Evolutionary conservation across 2,797 vertebrate genomes (phyloP), one percentile per base, ranked within the genome.

Genomic region (Myotis myotis): DNA sequence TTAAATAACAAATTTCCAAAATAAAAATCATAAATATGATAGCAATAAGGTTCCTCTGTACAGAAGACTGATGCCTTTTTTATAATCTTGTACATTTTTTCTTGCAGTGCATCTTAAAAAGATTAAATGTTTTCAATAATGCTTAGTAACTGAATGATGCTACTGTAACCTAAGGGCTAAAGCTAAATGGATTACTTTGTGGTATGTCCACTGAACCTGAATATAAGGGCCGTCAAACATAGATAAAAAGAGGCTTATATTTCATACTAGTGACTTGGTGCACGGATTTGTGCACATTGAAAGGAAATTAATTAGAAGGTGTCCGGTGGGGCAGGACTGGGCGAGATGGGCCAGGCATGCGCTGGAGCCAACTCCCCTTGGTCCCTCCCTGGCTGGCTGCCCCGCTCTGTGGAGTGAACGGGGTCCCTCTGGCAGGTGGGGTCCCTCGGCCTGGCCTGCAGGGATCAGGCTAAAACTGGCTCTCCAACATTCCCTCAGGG

Each of bases 171-270:
- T 70, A 22, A 47, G 30, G 76, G 75, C 66, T 93, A 89, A 62
- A 86, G 76, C 80, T 76, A 93, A 96, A 95, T 60, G 76, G 23
- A 60, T 95, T 80, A 86, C 94, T 87, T 84, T 23, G 12, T 90
- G 33, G 3, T 72, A 23, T 20, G 96, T 84, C 53, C 92, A 0
- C 38, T 33, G 47, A 87, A 60, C 71, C 78, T 33, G 93, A 92
- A 91, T 68, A 28, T 60, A 81, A 95, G 49, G 60, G 82, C 85
- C 92, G 38, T 85, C 16, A 96, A 87, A 87, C 38, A 91, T 38
- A 89, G 91, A 91, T 96, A 82, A 96, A 97, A 94, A 87, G 75
- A 89, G 84, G 88, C 98, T 97, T 96, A 5, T 90, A 95, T 97
- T 97, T 98, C 93, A 96, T 66, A 22, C 28, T 30, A 62, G 28